Evolutionary conservation across 2,888 invertebrate genomes (phyloP), one percentile per base, ranked within the genome.

Genomic region (Athrips mouffetella): DNA sequence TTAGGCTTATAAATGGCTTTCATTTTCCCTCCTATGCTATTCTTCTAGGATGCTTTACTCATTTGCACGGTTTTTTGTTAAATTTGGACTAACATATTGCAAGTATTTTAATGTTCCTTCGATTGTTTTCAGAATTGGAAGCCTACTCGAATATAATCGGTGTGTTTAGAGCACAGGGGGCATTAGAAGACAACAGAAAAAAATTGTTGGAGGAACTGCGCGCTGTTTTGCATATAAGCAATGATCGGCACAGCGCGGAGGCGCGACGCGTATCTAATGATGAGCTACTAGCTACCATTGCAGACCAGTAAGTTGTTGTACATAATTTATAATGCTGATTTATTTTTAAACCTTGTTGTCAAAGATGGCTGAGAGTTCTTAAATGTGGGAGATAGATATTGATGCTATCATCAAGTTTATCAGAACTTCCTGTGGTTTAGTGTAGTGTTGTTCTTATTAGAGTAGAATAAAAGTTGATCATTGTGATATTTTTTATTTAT

Each of bases 201-300:
- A 94, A 93, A 80, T 84, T 97, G 66, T 89, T 98, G 46, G 93
- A 94, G 76, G 96, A 97, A 73, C 90, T 97, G 62, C 93, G 95
- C 70, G 91, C 91, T 76, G 91, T 92, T 73, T 91, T 94, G 78
- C 95, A 96, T 83, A 97, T 98, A 79, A 93, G 96, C 54, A 92
- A 93, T 73, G 98, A 98, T 80, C 91, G 98, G 63, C 97, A 98
- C 84, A 93, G 95, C 69, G 97, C 97, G 48, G 98, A 98, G 89
- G 92, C 97, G 63, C 91, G 97, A 63, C 91, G 97, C 80, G 97
- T 96, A 66, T 94, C 96, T 49, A 97, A 96, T 85, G 97, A 97
- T 87, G 97, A 98, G 78, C 92, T 94, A 77, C 89, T 97, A 62
- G 92, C 94, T 60, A 94, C 96, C 49, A 95, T 98, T 77, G 96